Base-by-base conservation (phyloP, 2,113 vertebrate genomes). In the Emydura subglobosa region DNA sequence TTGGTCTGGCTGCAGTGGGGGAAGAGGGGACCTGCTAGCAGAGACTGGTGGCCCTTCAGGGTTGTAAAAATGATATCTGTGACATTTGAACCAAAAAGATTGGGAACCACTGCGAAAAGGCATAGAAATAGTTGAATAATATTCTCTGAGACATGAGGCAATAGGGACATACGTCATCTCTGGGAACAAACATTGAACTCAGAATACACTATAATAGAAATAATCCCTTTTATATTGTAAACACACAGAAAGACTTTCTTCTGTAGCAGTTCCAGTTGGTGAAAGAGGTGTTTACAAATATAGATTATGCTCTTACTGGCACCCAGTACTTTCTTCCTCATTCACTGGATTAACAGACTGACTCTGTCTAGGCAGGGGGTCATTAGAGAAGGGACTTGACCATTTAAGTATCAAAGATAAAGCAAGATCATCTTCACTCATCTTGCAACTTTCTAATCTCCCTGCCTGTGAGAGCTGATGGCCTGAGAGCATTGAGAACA, bases 401-500 rank as follows among this genome's bases (percentile, higher is more conserved):
- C 80, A 78, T 78, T 57, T 78, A 47, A 54, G 29, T 31, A 49
- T 47, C 31, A 54, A 50, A 72, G 92, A 90, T 91, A 90, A 94
- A 84, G 90, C 68, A 81, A 88, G 94, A 86, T 19, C 47, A 42
- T 42, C 19, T 55, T 84, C 42, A 42, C 87, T 93, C 5, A 4
- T 95, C 83, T 96, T 95, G 85, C 82, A 91, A 79, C 85, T 94
- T 86, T 79, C 83, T 91, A 92, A 96, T 94, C 92, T 96, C 76
- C 4, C 9, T 91, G 91, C 79, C 86, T 94, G 4, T 21, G 29
- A 82, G 54, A 82, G 24, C 68, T 59, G 53, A 17, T 95, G 79
- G 91, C 89, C 88, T 49, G 39, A 91, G 49, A 88, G 93, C 74
- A 85, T 53, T 95, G 94, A 93, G 92, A 88, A 91, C 7, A 82